Conservation (phyloP, 2,888 invertebrate species). For the Auanema freiburgensis region DNA sequence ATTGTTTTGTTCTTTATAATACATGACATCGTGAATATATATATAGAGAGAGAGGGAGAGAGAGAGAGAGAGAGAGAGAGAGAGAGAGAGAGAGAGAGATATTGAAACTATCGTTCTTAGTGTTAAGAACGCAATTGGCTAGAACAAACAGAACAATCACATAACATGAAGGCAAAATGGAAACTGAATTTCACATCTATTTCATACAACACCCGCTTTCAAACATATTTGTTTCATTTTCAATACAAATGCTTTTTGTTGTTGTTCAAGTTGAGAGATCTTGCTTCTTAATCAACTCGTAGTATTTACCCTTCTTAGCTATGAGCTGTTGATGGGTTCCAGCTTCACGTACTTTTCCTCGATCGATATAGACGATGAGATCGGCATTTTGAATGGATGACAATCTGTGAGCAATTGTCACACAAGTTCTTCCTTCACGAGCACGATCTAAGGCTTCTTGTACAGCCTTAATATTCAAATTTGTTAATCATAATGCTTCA, state of each 20-base stretch:
- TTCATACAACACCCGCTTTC: too few relatives aligned
- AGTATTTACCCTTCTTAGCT: conserved; percentile 40
- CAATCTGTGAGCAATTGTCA: conserved; percentile 56
- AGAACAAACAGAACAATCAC: too few relatives aligned
- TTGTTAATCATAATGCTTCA: not conserved
- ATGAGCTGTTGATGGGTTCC: conserved; percentile 50
- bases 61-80: too few relatives aligned
- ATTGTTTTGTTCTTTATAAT: too few relatives aligned
- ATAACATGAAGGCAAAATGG: too few relatives aligned
- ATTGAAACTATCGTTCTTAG: too few relatives aligned
- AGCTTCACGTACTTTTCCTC: conserved; percentile 44
- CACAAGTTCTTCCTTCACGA: conserved; percentile 50
- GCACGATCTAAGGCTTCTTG: conserved; percentile 56
- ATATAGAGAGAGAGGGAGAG: too few relatives aligned
- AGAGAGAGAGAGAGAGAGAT: too few relatives aligned
- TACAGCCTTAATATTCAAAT: conserved; percentile 36
- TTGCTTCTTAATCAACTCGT: conserved; percentile 40
- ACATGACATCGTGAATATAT: too few relatives aligned
- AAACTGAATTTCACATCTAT: too few relatives aligned
- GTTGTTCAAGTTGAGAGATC: conserved; percentile 34
- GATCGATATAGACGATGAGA: conserved; percentile 50
- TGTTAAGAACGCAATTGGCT: too few relatives aligned
- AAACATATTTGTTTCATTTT: too few relatives aligned
- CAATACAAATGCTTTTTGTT: not conserved
- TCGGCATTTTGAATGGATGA: conserved; percentile 56